These are phyloP conservation scores for Pseudomyrmex pallidus DNA, from an alignment of 1,140 invertebrate species.

Conservation along the genomic window DNA sequence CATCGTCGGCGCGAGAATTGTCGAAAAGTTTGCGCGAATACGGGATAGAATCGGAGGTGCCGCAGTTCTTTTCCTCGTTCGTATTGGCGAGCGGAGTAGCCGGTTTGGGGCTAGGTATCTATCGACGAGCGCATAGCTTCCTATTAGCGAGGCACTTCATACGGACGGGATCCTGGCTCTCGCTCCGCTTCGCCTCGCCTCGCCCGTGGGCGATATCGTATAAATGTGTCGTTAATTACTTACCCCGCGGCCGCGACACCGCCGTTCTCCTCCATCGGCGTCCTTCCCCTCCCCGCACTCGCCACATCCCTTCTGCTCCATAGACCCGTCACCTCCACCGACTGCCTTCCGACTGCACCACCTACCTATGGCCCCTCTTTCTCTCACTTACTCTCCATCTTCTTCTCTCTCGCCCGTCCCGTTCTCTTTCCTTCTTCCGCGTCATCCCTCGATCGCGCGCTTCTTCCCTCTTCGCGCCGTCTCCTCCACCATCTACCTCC, in stretches of 20 bases:
- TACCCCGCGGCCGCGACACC: slow-evolving; percentile 78
- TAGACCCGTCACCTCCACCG: slow-evolving; percentile 70
- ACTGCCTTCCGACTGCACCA: slow-evolving; percentile 71
- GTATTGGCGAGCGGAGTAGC: slow-evolving; percentile 61
- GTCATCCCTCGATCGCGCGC: slow-evolving; percentile 49
- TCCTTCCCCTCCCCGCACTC: slow-evolving; percentile 62
- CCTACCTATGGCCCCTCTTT: slow-evolving; percentile 60
- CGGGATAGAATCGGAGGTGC: slow-evolving; percentile 31
- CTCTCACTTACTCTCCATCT: slow-evolving; percentile 16
- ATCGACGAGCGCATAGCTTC: slow-evolving; percentile 81
- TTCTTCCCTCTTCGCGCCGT: slow-evolving; percentile 57
- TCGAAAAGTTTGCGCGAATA: slow-evolving; percentile 42
- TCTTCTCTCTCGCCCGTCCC: neutral
- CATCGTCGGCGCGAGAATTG: slow-evolving; percentile 28
- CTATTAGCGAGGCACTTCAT: slow-evolving; percentile 81
- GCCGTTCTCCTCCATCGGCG: slow-evolving; percentile 73
- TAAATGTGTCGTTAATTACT: slow-evolving; percentile 85
- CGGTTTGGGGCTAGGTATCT: slow-evolving; percentile 75
- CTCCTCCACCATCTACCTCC: slow-evolving; percentile 39
- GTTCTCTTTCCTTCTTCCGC: slow-evolving; percentile 56
- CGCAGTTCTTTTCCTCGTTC: slow-evolving; percentile 50
- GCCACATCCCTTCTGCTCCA: slow-evolving; percentile 58
- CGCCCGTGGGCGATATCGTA: slow-evolving; percentile 80
- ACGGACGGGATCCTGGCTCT: slow-evolving; percentile 76
- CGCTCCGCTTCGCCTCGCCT: slow-evolving; percentile 39